phyloP scores from a whole-genome alignment of 2,113 vertebrate genomes.

The Sardina pilchardus region DNA sequence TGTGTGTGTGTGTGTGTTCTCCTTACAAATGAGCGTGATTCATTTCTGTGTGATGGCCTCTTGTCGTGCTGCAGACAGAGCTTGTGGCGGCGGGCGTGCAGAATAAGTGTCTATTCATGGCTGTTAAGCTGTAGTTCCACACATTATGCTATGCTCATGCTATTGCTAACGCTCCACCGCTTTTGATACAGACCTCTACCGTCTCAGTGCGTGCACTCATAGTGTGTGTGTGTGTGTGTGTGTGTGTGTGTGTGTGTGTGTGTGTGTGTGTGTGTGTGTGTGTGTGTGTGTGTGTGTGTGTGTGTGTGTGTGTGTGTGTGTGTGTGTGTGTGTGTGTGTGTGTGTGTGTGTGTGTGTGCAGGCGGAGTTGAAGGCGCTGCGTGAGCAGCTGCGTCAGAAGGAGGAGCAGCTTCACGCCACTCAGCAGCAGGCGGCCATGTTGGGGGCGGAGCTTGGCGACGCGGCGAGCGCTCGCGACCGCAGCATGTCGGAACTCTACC shows the following conservation, averaged over 20 bases:
- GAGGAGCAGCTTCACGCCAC: conserved; percentile 92
- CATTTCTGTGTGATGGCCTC: no score
- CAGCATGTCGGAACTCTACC: conserved; percentile 92
- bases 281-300: background rate
- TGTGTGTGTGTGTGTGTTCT: no score
- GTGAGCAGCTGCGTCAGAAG: conserved; percentile 90
- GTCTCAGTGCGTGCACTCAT: no score
- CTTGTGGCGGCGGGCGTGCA: no score
- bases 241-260: background rate
- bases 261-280: background rate
- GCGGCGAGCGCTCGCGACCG: conserved; percentile 88
- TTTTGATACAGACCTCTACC: no score
- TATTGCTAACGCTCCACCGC: no score
- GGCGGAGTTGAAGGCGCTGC: conserved; percentile 82
- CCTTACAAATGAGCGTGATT: no score
- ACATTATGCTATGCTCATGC: no score
- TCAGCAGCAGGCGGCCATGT: conserved; percentile 84
- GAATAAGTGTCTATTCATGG: no score
- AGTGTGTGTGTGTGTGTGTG: background rate
- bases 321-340: background rate
- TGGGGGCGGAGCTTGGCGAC: conserved; percentile 89
- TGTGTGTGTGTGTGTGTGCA: conserved; percentile 51
- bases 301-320: conserved; percentile 3
- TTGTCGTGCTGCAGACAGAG: no score
- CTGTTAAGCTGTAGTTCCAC: no score